Conservation (phyloP, 2,797 vertebrate species). For the Adrianichthys oophorus region DNA sequence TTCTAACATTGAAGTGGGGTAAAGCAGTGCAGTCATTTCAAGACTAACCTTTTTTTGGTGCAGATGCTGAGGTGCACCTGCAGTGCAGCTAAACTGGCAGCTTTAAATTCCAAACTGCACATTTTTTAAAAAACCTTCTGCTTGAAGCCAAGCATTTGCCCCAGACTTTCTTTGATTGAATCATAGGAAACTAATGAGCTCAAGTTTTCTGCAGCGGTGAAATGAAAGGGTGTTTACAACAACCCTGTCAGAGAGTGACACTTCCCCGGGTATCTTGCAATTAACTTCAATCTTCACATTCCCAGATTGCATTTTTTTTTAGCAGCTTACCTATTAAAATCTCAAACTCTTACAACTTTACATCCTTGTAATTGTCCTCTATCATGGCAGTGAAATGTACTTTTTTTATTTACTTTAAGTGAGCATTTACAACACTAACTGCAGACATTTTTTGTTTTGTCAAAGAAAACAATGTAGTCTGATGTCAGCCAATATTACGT, state of each 20-base stretch:
- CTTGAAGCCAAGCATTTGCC: background rate
- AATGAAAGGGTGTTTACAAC: constrained; percentile 16
- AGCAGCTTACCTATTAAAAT: constrained; percentile 24
- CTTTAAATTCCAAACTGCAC: constrained; percentile 1
- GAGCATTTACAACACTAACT: background rate
- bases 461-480: too few species aligned
- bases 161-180: constrained; percentile 8
- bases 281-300: constrained; percentile 24
- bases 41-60: background rate
- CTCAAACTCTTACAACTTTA: constrained; percentile 25
- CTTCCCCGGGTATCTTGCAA: constrained; percentile 14
- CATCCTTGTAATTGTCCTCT: constrained; percentile 9
- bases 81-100: constrained; percentile 12
- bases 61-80: constrained; percentile 6
- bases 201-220: constrained; percentile 2
- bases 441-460: background rate
- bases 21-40: constrained; percentile 4
- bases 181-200: constrained; percentile 6
- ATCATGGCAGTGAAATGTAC: background rate
- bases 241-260: constrained; percentile 14
- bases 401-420: constrained; percentile 20
- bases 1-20: constrained; percentile 10
- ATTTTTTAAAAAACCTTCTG: background rate
- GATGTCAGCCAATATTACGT: too few species aligned
- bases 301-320: constrained; percentile 15